phyloP scores from a whole-genome alignment of 1,140 invertebrate genomes.

The Bombus sibiricus region DNA sequence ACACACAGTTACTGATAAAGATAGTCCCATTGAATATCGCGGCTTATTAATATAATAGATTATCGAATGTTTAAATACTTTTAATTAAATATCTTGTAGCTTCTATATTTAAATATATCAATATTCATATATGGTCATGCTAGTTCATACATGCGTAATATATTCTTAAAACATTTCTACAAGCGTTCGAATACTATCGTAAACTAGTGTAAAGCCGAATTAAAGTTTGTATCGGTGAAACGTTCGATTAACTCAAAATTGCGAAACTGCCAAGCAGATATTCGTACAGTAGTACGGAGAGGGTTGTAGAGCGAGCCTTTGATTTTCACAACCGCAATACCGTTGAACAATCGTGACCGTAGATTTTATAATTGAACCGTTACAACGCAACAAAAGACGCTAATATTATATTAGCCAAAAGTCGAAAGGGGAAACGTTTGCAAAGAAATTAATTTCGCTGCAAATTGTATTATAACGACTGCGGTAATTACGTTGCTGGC shows the following conservation, averaged over 20 bases:
- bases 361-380: not conserved
- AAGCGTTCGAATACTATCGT: not conserved
- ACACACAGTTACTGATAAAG: too few species aligned
- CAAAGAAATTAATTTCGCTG: not conserved
- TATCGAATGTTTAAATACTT: too few species aligned
- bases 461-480: constrained; percentile 39
- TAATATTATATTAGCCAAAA: too few species aligned
- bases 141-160: too few species aligned
- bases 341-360: too few species aligned
- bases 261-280: not conserved
- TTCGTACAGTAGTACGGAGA: not conserved
- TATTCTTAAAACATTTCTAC: not conserved
- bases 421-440: not conserved
- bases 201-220: not conserved
- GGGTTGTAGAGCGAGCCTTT: not conserved
- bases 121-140: too few species aligned
- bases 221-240: not conserved
- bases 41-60: too few species aligned
- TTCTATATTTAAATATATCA: not conserved
- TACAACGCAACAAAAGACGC: not conserved
- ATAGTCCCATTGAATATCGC: too few species aligned
- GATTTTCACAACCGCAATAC: not conserved
- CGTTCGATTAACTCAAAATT: not conserved
- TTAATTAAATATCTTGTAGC: too few species aligned
- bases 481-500: constrained; percentile 28